Base-by-base conservation (phyloP, 2,113 vertebrate genomes). In the Bolborhynchus lineola region DNA sequence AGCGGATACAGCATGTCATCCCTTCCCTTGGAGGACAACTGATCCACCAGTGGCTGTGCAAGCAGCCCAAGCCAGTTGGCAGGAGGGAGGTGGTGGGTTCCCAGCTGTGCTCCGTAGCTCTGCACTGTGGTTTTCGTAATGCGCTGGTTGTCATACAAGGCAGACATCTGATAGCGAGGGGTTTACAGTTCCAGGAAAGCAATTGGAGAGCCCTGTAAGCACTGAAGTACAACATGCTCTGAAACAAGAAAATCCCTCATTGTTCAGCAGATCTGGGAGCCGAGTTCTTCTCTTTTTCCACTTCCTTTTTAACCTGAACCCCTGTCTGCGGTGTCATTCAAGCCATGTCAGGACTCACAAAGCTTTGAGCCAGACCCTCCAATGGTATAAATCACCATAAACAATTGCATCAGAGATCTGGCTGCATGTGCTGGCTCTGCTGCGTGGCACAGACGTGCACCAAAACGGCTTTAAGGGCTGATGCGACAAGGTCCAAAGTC, bases 141-240 rank as follows among this genome's bases (percentile, higher is more conserved):
- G 84, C 63, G 57, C 86, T 94, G 86, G 82, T 97, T 93, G 92
- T 87, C 44, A 44, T 90, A 95, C 92, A 94, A 39, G 24, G 79
- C 74, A 76, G 95, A 96, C 81, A 97, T 96, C 94, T 94, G 97
- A 97, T 96, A 96, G 88, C 47, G 16, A 92, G 44, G n/a, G 24
- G 82, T 96, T 96, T 93, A 87, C 92, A 92, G 82, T 97, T 97
- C 97, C 97, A 97, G 97, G 97, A 98, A 98, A 96, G 96, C 87
- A 97, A 96, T 68, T 92, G 80, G 91, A 96, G 96, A 96, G 92
- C 85, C 79, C 79, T 72, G 59, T 94, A 94, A 92, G 96, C 93
- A 92, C 94, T 86, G 93, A 93, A 96, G 86, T 74, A 60, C 92
- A 95, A 77, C 96, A 88, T 85, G 82, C 89, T 77, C 82, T 41